Evolutionary conservation across 1,140 invertebrate species (phyloP).

Genomic region (Magallana angulata): DNA sequence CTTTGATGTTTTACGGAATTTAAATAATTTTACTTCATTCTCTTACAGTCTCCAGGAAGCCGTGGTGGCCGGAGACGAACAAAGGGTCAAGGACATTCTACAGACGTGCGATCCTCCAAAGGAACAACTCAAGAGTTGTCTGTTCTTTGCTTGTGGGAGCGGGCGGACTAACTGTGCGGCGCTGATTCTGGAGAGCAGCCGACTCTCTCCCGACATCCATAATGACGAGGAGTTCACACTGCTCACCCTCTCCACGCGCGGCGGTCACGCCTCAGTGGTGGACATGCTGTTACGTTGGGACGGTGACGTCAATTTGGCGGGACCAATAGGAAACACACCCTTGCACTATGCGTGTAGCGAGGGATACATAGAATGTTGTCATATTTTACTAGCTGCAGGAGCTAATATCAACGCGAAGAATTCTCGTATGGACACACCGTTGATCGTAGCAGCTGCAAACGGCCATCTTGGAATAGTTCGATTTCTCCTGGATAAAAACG

Average conservation of each 20-base stretch:
- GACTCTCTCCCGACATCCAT: slow-evolving; percentile 60
- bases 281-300: slow-evolving; percentile 88
- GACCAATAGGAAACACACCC: slow-evolving; percentile 71
- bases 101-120: slow-evolving; percentile 31
- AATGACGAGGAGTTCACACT: slow-evolving; percentile 85
- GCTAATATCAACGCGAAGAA: slow-evolving; percentile 72
- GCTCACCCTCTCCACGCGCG: slow-evolving; percentile 90
- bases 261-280: slow-evolving; percentile 90
- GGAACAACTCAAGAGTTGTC: slow-evolving; percentile 56
- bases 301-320: slow-evolving; percentile 73
- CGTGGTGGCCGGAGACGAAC: slow-evolving; percentile 49
- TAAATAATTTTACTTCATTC: background rate
- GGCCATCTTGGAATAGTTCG: slow-evolving; percentile 91
- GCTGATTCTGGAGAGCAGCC: slow-evolving; percentile 62
- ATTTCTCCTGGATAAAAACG: slow-evolving; percentile 91
- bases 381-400: slow-evolving; percentile 80
- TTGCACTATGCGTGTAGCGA: slow-evolving; percentile 76
- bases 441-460: slow-evolving; percentile 91
- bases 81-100: slow-evolving; percentile 54
- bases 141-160: slow-evolving; percentile 60
- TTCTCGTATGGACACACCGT: slow-evolving; percentile 85
- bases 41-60: slow-evolving; percentile 59
- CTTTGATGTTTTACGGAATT: background rate
- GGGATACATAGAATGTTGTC: slow-evolving; percentile 81
- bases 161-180: slow-evolving; percentile 63